These are phyloP conservation scores for Dendrophyllia cribrosa DNA, from an alignment of 64 coral and sea anemone species.

Conservation along the genomic window DNA sequence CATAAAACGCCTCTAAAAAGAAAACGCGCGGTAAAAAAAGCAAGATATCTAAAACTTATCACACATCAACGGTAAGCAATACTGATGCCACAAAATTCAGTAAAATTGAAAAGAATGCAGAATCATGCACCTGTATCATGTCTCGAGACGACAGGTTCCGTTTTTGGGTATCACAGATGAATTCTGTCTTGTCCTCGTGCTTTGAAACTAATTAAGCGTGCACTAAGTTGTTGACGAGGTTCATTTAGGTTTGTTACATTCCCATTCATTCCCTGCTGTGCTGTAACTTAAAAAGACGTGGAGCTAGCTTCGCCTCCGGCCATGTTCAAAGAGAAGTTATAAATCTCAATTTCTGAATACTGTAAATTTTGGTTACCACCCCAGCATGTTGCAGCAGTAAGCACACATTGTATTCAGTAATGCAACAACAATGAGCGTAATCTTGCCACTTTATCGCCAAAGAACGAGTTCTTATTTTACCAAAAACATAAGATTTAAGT, in stretches of 20 bases:
- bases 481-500: not conserved
- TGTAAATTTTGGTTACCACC: not conserved
- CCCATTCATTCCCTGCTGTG: not conserved
- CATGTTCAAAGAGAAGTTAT: not conserved
- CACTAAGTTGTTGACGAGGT: constrained; percentile 20
- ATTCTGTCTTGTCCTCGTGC: not conserved
- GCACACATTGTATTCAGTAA: not conserved
- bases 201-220: not conserved
- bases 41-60: too few species aligned
- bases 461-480: not conserved
- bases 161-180: not conserved
- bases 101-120: not conserved
- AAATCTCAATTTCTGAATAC: constrained; percentile 5
- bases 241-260: not conserved
- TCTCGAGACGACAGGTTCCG: not conserved
- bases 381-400: not conserved
- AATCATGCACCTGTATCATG: not conserved
- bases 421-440: not conserved
- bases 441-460: not conserved
- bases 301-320: not conserved
- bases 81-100: not conserved
- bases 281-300: not conserved
- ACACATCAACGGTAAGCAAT: too few species aligned
- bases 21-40: not conserved
- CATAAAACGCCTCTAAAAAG: not conserved